Evolutionary conservation across 2,797 vertebrate genomes (phyloP), one percentile per base, ranked within the genome.

Genomic region (Anguilla megastoma): DNA sequence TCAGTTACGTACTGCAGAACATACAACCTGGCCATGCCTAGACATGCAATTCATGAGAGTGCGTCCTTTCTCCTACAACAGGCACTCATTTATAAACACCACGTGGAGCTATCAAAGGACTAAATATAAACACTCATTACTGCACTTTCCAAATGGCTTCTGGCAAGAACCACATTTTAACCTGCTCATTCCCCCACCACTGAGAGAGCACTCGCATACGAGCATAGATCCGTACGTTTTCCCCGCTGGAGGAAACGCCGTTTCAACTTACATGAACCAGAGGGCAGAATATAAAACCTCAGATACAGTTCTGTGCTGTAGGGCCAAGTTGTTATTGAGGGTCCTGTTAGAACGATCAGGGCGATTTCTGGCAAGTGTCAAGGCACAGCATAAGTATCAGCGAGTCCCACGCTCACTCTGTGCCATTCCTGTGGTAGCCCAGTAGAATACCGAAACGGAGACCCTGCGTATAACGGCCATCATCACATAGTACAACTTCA

Each of bases 71-170:
- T 45, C 33, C 36, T 79, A 41, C 74, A 79, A 79, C 74, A 79
- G 71, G 71, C 74, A 79, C 33, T 79, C 74, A 71, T 79, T 79
- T 79, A 45, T 79, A 45, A 79, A 79, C 14, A 41, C 33, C 74
- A 45, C 74, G 14, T 41, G 74, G 74, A 41, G 3, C 36, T 45
- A 79, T 79, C 36, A 79, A 21, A 79, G 36, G 74, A 79, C 74
- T 79, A 79, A 79, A 79, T 79, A 79, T 79, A 79, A 79, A 79
- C 74, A 79, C 74, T 79, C 74, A 79, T 79, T 79, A 45, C 74
- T 79, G 74, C 74, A 79, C 74, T 41, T 79, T 79, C 33, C 36
- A 79, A 79, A 79, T 1, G 36, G 33, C 36, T 45, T 45, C 36
- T 79, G 74, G 30, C 74, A 79, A 41, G 74, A 79, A 21, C 14